Percentiles rank a stretch among this genome's conserved stretches.
These are phyloP conservation scores for Avahi laniger DNA, from an alignment of 2,797 vertebrate genomes.

Conservation along the genomic window DNA sequence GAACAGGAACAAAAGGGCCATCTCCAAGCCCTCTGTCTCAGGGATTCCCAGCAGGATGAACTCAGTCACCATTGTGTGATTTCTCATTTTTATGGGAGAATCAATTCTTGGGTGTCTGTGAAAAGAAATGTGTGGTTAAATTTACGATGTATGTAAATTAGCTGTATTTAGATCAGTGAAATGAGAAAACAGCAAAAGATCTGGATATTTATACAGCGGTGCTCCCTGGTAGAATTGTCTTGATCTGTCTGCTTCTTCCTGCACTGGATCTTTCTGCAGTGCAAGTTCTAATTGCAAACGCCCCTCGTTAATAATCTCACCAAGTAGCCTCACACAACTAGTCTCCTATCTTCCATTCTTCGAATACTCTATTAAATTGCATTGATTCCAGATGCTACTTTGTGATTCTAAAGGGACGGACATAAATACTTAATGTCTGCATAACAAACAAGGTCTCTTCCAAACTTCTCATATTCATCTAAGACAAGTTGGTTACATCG, in stretches of 20 bases:
- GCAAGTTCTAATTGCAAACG: not conserved
- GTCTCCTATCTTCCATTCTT: not conserved
- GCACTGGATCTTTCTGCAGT: not conserved
- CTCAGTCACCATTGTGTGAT: slow-evolving; percentile 43
- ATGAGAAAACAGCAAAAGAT: not conserved
- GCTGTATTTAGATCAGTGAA: not conserved
- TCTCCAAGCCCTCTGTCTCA: slow-evolving; percentile 30
- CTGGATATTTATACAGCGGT: not conserved
- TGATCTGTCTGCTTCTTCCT: not conserved
- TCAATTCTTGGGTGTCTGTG: not conserved
- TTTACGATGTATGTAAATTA: not conserved
- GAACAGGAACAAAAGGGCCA: slow-evolving; percentile 22
- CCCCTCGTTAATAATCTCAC: not conserved
- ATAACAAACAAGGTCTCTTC: not conserved
- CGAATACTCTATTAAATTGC: not conserved
- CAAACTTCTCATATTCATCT: not conserved
- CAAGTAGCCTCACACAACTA: not conserved
- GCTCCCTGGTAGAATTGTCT: not conserved
- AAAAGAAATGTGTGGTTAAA: not conserved
- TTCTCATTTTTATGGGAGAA: slow-evolving; percentile 39
- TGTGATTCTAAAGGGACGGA: not conserved
- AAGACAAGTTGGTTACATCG: not conserved
- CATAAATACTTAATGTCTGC: not conserved
- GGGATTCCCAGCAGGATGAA: slow-evolving; percentile 69
- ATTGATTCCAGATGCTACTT: not conserved